Base-by-base conservation (phyloP, 2,113 vertebrate genomes). In the Marmota monax region DNA sequence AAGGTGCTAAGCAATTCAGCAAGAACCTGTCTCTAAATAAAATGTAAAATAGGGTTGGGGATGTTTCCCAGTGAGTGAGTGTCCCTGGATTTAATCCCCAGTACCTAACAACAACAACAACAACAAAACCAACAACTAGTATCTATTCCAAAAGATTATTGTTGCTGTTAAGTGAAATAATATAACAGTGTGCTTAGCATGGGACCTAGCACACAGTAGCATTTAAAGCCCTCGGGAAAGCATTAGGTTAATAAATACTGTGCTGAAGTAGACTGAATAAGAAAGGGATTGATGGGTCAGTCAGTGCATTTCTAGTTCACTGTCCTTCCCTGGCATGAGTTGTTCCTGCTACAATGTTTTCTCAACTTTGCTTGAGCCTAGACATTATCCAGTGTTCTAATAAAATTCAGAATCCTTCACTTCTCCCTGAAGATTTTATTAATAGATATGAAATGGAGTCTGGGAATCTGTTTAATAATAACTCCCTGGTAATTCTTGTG, bases 341-440 rank as follows among this genome's bases (percentile, higher is more conserved):
- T 92, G 70, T 22, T 84, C 56, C 90, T 79, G 58, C 3, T 88
- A 18, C 4, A 72, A 10, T 65, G 82, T 90, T 96, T 93, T 51
- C 29, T 95, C 7, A 93, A 45, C 84, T 88, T 94, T 91, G 27
- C 34, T 27, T 90, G 34, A 61, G 32, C 12, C 3, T 48, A 76
- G 82, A 92, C 69, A 76, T 93, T 78, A 84, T 22, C 17, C 48
- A 51, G 48, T n/a, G 20, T 84, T n/a, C n/a, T 78, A 70, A 17
- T 69, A 79, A 73, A 93, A 61, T 89, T 96, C 67, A 80, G 16
- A 84, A 34, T 85, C 58, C 18, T 76, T 14, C 11, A 8, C 87
- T 92, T 96, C 72, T 86, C 27, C 70, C 5, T 72, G 37, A 77
- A 88, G 27, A 37, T 91, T 90, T 45, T 67, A 4, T 88, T 84